Evolutionary conservation across 2,113 vertebrate genomes (phyloP), one percentile per base, ranked within the genome.

Genomic region (Heterotilapia buettikoferi): DNA sequence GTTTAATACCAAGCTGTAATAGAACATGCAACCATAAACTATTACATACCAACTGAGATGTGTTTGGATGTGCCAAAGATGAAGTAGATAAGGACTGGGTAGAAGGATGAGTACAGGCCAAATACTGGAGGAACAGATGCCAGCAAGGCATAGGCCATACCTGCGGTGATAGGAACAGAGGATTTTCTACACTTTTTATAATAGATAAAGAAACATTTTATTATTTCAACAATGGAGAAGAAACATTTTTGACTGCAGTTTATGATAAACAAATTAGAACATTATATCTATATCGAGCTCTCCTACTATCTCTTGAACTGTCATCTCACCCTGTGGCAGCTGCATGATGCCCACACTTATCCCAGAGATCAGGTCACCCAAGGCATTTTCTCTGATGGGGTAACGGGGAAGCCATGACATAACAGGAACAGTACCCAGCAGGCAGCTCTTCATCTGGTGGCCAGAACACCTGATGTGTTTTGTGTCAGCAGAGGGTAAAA

Each of bases 331-430:
- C 93, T 99, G 98, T 3, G 98, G 98, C 31, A 99, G 96, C 85
- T 99, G 98, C 97, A 99, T 98, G 94, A 99, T 98, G 57, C 98
- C 98, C 89, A 98, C 98, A 5, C 98, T 99, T 95, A 99, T 93
- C 53, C 98, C 98, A 0, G 98, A 98, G 18, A 96, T 7, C 4
- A 98, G 86, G 91, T 99, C 98, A 4, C 98, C 97, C 6, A 97
- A 59, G 2, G 97, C 96, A 84, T 98, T 97, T 24, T 98, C 97
- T 84, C 90, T 97, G 88, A 98, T 1, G 0, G 97, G 94, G 94
- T 99, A 99, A 9, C 94, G 96, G 45, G 98, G 98, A 82, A 99
- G 92, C 98, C 98, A 99, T 38, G 79, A 92, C 66, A 97, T 59
- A 79, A 98, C 45, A 2, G 98, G 98, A 80, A 99, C 12, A 57